A percentile compares a stretch with the other conserved stretches of the same genome.
phyloP scores from a whole-genome alignment of 2,888 invertebrate genomes.

The Erannis defoliaria region DNA sequence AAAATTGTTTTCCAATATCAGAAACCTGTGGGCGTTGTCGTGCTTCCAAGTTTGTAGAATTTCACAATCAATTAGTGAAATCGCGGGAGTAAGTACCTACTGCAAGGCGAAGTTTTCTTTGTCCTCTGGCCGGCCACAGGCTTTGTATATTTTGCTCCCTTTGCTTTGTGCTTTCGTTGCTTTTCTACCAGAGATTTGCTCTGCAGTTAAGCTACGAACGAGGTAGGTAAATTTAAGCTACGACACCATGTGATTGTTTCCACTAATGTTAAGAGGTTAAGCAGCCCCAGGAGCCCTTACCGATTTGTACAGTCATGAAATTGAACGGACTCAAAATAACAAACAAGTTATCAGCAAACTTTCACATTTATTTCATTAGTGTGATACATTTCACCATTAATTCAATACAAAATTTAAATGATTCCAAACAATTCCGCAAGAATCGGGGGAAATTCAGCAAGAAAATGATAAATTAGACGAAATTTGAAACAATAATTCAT shows the following conservation, averaged over 20 bases:
- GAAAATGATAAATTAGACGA: slow-evolving; percentile 36
- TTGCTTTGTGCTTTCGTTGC: slow-evolving; percentile 2
- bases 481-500: slow-evolving; percentile 39
- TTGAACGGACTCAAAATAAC: too few relatives aligned
- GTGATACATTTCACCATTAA: not conserved
- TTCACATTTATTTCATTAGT: not conserved
- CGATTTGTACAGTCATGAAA: too few relatives aligned
- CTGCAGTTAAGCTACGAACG: too few relatives aligned
- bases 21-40: not conserved
- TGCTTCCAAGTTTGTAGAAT: too few relatives aligned
- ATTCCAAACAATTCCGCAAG: slow-evolving; percentile 9
- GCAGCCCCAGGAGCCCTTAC: too few relatives aligned
- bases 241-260: too few relatives aligned
- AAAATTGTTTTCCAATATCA: too few relatives aligned
- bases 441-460: slow-evolving; percentile 16
- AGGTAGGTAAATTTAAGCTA: too few relatives aligned
- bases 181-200: too few relatives aligned
- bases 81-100: slow-evolving; percentile 7
- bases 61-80: slow-evolving; percentile 21
- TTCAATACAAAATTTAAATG: slow-evolving; percentile 2
- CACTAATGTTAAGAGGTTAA: too few relatives aligned
- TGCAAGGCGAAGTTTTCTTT: slow-evolving; percentile 20
- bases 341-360: too few relatives aligned
- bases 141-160: slow-evolving; percentile 16
- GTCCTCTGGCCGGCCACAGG: slow-evolving; percentile 6